phyloP scores from a whole-genome alignment of 2,888 invertebrate species.

The Luperina testacea region DNA sequence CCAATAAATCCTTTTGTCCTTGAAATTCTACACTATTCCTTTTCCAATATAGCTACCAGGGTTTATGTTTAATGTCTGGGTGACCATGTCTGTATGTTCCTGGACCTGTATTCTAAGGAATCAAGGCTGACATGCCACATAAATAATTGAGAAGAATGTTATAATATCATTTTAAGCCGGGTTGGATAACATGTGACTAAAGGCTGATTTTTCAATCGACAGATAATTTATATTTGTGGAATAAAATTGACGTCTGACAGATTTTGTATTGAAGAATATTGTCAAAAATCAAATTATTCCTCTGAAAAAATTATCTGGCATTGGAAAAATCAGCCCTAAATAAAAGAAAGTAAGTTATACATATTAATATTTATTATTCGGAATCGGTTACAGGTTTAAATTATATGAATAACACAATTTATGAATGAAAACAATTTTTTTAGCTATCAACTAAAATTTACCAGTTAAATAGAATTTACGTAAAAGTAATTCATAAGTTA shows the following conservation, averaged over 20 bases:
- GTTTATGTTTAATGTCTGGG: not conserved
- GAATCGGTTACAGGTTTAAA: not conserved
- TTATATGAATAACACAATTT: not conserved
- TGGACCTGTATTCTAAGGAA: not conserved
- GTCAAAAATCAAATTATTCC: no score
- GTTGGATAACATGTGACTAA: not conserved
- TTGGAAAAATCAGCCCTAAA: no score
- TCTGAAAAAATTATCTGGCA: no score
- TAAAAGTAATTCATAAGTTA: not conserved
- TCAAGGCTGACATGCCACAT: not conserved
- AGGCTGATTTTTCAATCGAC: no score
- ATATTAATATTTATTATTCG: slow-evolving; percentile 2
- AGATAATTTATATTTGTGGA: no score
- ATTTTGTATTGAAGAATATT: no score
- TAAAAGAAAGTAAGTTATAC: slow-evolving; percentile 1
- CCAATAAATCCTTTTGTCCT: not conserved
- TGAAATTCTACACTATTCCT: not conserved
- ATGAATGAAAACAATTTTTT: not conserved
- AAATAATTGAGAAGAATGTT: not conserved
- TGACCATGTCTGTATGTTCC: not conserved
- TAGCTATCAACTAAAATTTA: not conserved
- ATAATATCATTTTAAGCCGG: no score
- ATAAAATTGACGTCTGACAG: no score
- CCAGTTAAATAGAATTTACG: not conserved
- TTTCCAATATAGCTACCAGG: not conserved